Evolutionary conservation across 1,140 invertebrate genomes (phyloP), one percentile per base, ranked within the genome.

Genomic region (Drosophila watanabei): DNA sequence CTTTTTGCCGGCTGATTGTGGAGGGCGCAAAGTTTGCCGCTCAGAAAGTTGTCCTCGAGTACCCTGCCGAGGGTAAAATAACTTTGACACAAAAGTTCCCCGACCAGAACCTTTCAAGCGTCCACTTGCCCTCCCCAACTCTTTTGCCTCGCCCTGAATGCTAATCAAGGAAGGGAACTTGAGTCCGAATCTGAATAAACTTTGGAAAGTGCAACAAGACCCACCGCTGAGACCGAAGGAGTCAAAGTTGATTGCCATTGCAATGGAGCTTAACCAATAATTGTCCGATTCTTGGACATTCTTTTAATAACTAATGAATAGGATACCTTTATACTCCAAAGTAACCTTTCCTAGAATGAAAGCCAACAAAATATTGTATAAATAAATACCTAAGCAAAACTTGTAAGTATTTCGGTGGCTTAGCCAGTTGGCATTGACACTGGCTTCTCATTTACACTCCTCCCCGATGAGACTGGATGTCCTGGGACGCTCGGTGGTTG

Each of bases 1-100:
- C 28, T 51, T 70, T 79, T 65, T 32, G 49, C 48, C 63, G 66
- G 48, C 68, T 69, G 82, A 86, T 82, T 85, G 82, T 70, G 68
- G 51, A 48, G 56, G 80, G 68, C 68, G 62, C 39, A 88, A 88
- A 89, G 68, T 89, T 87, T 80, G 61, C 54, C 80, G 72, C 85
- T 84, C 60, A 35, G 1, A 87, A 88, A 87, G 76, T 87, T 87
- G 61, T 54, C 62, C 68, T 52, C 52, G 61, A 86, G 75, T 82
- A 82, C 65, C 76, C 80, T 75, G 80, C 80, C 69, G 77, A 68
- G 78, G 78, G 85, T 84, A 75, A 89, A 89, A 89, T 75, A 89
- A 88, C 78, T 88, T 87, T 82, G 76, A 82, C 66, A 80, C 68
- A 75, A 69, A 73, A 80, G 54, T 87, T 80, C 54, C 65, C 49